phyloP scores from a whole-genome alignment of 1,140 invertebrate species.

The Drosophila simulans region DNA sequence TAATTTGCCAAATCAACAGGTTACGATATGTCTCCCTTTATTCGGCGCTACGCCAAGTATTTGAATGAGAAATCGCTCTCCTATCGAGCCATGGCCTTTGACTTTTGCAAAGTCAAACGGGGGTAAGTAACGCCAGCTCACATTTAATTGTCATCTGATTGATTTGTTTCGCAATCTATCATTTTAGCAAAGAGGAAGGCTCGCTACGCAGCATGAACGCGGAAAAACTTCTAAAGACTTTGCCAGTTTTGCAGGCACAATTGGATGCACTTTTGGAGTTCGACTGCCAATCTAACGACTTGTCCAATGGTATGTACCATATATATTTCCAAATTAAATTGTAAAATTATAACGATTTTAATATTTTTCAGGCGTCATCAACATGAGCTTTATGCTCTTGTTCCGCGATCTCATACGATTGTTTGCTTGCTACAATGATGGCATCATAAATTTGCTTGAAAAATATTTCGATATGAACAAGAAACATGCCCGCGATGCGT shows the following conservation, averaged over 20 bases:
- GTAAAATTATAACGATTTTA: neutral
- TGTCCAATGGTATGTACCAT: slow-evolving; percentile 92
- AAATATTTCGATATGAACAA: slow-evolving; percentile 99
- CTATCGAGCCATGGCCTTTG: slow-evolving; percentile 99
- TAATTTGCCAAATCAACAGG: slow-evolving; percentile 87
- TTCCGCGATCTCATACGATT: slow-evolving; percentile 99
- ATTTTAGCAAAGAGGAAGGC: slow-evolving; percentile 94
- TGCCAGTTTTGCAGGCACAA: slow-evolving; percentile 97
- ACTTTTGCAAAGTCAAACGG: slow-evolving; percentile 99
- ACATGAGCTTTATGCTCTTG: slow-evolving; percentile 98
- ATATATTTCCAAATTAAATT: neutral
- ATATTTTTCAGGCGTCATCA: slow-evolving; percentile 91
- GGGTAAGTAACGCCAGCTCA: slow-evolving; percentile 88
- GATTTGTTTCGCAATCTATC: slow-evolving; percentile 11
- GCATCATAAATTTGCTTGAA: slow-evolving; percentile 99
- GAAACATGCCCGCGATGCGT: slow-evolving; percentile 98
- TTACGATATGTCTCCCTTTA: slow-evolving; percentile 99
- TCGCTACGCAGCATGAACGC: slow-evolving; percentile 98
- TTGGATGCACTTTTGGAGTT: slow-evolving; percentile 98
- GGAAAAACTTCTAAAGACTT: slow-evolving; percentile 98
- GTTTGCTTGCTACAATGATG: slow-evolving; percentile 99
- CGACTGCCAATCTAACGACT: slow-evolving; percentile 98
- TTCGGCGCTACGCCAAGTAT: slow-evolving; percentile 99
- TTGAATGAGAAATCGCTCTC: slow-evolving; percentile 99
- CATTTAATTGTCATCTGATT: slow-evolving; percentile 3